These are phyloP conservation scores for Notodonta dromedarius DNA, from an alignment of 2,888 invertebrate species.

Conservation along the genomic window DNA sequence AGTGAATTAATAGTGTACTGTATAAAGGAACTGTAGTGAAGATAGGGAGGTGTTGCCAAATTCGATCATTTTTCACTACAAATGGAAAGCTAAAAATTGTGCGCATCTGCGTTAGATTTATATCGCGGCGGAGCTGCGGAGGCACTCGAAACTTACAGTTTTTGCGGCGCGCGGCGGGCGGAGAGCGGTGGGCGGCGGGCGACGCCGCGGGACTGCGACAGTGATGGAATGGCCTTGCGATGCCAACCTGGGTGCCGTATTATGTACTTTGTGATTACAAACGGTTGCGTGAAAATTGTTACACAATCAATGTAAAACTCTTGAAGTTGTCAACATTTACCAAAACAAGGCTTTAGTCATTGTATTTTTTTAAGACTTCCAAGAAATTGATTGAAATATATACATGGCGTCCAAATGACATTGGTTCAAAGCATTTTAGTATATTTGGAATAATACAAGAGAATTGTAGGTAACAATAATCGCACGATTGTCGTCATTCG, in stretches of 20 bases:
- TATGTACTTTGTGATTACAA: background rate
- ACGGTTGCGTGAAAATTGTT: slow-evolving; percentile 8
- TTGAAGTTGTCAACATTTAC: too few species aligned
- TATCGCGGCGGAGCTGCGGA: slow-evolving; percentile 46
- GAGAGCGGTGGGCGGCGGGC: slow-evolving; percentile 16
- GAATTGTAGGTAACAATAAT: slow-evolving; percentile 7
- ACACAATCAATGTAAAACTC: background rate
- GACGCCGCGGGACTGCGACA: slow-evolving; percentile 34
- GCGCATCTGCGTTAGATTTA: slow-evolving; percentile 66
- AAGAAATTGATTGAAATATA: too few species aligned
- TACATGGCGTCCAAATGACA: too few species aligned
- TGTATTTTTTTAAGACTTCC: too few species aligned
- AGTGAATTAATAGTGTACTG: background rate
- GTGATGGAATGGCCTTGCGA: slow-evolving; percentile 42
- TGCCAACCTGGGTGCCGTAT: slow-evolving; percentile 10
- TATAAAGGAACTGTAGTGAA: background rate
- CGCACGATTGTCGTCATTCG: background rate
- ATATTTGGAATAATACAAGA: background rate
- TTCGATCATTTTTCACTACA: slow-evolving; percentile 9
- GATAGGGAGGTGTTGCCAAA: background rate
- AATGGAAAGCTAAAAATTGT: slow-evolving; percentile 6
- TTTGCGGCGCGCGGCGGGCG: slow-evolving; percentile 26
- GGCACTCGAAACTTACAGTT: slow-evolving; percentile 52
- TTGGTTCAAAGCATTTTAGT: background rate
- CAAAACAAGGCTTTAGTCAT: too few species aligned